Conservation (phyloP, 1,140 invertebrate species). For the Leptinotarsa defecta region DNA sequence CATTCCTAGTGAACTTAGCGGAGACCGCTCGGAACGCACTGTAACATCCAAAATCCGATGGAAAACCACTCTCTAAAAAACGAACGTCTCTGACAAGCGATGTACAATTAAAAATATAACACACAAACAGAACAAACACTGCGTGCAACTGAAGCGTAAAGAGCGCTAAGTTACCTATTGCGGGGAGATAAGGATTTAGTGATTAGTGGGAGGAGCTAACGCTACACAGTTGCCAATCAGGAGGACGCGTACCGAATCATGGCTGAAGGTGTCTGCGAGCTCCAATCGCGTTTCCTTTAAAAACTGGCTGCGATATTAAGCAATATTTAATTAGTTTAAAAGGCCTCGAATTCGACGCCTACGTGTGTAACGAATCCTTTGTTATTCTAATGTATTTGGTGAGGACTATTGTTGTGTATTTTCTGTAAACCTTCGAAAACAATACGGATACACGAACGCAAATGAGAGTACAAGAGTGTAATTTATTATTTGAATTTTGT, state of each 20-base stretch:
- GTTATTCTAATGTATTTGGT: slow-evolving; percentile 23
- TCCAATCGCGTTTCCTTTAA: slow-evolving; percentile 33
- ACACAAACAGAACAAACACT: neutral
- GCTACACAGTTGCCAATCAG: slow-evolving; percentile 34
- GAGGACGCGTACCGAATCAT: slow-evolving; percentile 33
- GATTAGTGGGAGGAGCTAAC: slow-evolving; percentile 17
- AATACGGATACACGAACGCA: neutral
- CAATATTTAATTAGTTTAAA: slow-evolving; percentile 41
- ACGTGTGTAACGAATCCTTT: slow-evolving; percentile 33
- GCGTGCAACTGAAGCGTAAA: too few species aligned
- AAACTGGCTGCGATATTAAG: slow-evolving; percentile 35
- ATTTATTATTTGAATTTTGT: neutral
- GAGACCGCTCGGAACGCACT: slow-evolving; percentile 1
- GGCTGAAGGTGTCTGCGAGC: slow-evolving; percentile 36
- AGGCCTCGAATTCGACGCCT: slow-evolving; percentile 26
- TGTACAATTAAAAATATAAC: slow-evolving; percentile 17
- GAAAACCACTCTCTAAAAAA: slow-evolving; percentile 4
- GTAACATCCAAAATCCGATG: slow-evolving; percentile 9
- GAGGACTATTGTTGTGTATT: slow-evolving; percentile 10
- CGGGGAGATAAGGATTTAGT: slow-evolving; percentile 30
- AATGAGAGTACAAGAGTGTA: neutral
- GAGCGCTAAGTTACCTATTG: slow-evolving; percentile 13
- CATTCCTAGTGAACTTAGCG: neutral
- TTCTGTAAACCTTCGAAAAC: slow-evolving; percentile 18
- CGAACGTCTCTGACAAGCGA: neutral